phyloP scores from a whole-genome alignment of 2,113 vertebrate genomes.

The Hippocampus guttulatus region DNA sequence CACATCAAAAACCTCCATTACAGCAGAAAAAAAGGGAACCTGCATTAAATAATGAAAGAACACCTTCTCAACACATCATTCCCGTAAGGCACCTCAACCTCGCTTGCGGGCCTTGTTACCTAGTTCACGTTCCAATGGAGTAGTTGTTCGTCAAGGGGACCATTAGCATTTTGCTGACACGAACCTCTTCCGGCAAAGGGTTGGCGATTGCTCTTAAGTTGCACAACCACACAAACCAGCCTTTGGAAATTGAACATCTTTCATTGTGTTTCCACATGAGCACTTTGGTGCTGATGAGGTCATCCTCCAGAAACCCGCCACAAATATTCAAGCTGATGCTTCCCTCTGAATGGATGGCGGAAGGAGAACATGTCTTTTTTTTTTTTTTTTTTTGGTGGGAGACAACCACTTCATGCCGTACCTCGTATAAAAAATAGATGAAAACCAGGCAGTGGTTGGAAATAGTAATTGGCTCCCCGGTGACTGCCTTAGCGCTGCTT shows the following conservation, averaged over 20 bases:
- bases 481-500: constrained; percentile 39
- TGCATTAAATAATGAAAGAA: neutral
- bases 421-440: constrained; percentile 63
- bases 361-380: neutral
- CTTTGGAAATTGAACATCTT: constrained; percentile 3
- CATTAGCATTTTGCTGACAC: constrained; percentile 74
- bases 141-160: constrained; percentile 48
- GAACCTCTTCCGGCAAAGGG: constrained; percentile 23
- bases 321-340: constrained; percentile 9
- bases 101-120: constrained; percentile 30
- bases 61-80: constrained; percentile 14
- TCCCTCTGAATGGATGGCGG: constrained; percentile 15
- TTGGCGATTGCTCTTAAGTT: constrained; percentile 26
- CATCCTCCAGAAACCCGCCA: neutral
- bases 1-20: neutral
- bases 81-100: constrained; percentile 28
- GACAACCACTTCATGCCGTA: constrained; percentile 24
- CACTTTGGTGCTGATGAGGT: neutral
- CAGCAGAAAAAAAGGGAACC: neutral
- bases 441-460: constrained; percentile 47
- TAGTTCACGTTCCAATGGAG: constrained; percentile 57
- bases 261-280: constrained; percentile 7
- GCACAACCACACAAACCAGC: constrained; percentile 15
- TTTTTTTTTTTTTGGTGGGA: constrained; percentile 1
- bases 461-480: constrained; percentile 67